These are phyloP conservation scores for Cryptocheilus praepositus DNA, from an alignment of 2,888 invertebrate species.

Conservation along the genomic window DNA sequence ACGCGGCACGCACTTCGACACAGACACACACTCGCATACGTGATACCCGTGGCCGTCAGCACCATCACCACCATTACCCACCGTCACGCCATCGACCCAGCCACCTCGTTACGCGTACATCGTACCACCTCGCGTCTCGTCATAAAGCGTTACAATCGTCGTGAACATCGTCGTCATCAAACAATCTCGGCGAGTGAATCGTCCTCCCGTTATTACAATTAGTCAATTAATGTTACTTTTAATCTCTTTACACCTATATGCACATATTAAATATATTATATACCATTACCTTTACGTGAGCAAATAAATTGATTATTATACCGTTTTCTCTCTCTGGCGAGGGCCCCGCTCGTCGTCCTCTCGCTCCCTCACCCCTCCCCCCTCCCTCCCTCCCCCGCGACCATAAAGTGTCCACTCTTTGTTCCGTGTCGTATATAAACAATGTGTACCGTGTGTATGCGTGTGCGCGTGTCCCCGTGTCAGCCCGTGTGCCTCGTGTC, in stretches of 20 bases:
- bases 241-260: slow-evolving; percentile 60
- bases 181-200: slow-evolving; percentile 31
- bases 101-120: too few relatives aligned
- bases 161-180: too few relatives aligned
- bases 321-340: slow-evolving; percentile 27
- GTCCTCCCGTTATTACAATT: slow-evolving; percentile 41
- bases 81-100: slow-evolving; percentile 9
- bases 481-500: neutral
- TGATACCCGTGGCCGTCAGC: slow-evolving; percentile 2
- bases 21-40: too few relatives aligned
- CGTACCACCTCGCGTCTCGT: too few relatives aligned
- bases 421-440: neutral
- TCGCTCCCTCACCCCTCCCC: slow-evolving; percentile 9
- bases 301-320: slow-evolving; percentile 72
- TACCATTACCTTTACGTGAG: slow-evolving; percentile 70
- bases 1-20: too few relatives aligned
- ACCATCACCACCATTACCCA: slow-evolving; percentile 16
- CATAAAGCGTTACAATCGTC: too few relatives aligned
- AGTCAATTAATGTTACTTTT: slow-evolving; percentile 33
- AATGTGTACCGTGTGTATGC: slow-evolving; percentile 1
- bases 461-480: neutral
- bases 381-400: neutral
- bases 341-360: slow-evolving; percentile 8
- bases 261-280: slow-evolving; percentile 63
- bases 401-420: neutral